Percentiles rank a stretch among this genome's conserved stretches.
Conservation (phyloP, 64 coral and sea anemone species). For the Montipora cactus region DNA sequence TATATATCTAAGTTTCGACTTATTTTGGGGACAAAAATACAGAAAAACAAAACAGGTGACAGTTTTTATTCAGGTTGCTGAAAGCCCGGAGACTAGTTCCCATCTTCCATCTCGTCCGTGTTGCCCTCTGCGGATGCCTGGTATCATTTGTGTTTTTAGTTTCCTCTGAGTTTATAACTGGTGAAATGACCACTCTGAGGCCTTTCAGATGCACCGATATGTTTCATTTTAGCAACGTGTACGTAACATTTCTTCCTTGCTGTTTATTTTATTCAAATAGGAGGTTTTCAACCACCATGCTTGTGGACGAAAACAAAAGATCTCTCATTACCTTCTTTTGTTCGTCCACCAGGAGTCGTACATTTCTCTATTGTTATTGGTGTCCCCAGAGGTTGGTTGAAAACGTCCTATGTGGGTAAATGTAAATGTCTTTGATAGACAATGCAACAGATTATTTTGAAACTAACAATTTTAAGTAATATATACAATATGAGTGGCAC, state of each 20-base stretch:
- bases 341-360: no score
- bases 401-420: neutral
- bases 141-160: neutral
- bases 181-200: conserved; percentile 86
- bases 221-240: conserved; percentile 97
- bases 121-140: neutral
- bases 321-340: no score
- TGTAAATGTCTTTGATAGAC: neutral
- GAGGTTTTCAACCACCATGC: no score
- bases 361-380: no score
- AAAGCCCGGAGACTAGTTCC: neutral
- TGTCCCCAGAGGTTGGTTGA: no score
- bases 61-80: neutral
- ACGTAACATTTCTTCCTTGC: conserved; percentile 20
- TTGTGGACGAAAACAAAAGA: no score
- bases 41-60: no score
- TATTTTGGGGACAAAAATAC: neutral
- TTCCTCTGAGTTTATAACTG: neutral
- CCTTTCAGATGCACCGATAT: conserved; percentile 93
- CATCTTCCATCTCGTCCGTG: neutral
- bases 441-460: no score
- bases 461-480: no score
- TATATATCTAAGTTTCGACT: neutral
- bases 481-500: no score
- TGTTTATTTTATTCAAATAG: neutral